Conservation (phyloP, 2,113 vertebrate genomes). For the Prinia subflava region DNA sequence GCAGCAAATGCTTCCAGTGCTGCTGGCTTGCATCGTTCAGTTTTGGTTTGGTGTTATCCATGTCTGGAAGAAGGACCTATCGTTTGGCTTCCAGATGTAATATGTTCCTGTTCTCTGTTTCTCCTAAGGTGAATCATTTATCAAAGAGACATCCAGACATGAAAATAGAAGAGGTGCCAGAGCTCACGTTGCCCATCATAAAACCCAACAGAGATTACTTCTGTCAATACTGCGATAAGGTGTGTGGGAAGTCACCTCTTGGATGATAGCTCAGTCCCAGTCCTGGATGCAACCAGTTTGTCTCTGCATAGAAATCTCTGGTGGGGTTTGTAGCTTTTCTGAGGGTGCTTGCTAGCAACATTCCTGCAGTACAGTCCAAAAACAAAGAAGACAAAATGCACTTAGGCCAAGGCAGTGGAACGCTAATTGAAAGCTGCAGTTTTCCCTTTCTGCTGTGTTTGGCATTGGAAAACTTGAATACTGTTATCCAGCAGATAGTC, state of each 20-base stretch:
- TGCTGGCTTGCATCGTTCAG: background rate
- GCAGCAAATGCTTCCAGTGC: background rate
- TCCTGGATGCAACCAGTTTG: background rate
- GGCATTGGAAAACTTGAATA: background rate
- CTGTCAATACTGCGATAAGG: conserved; percentile 99
- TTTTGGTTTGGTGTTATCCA: background rate
- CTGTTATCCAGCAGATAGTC: background rate
- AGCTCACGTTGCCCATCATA: conserved; percentile 96
- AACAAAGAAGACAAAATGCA: background rate
- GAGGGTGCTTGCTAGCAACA: background rate
- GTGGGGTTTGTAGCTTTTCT: background rate
- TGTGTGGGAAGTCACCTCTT: conserved; percentile 29
- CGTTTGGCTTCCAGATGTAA: background rate
- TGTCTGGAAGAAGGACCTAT: background rate
- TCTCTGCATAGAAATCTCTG: background rate
- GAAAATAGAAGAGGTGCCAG: conserved; percentile 96
- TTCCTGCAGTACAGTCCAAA: background rate
- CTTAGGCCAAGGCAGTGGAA: background rate
- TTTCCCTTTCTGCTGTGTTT: background rate
- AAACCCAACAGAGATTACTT: conserved; percentile 98
- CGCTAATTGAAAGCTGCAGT: background rate
- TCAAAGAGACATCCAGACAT: conserved; percentile 98
- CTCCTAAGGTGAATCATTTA: conserved; percentile 91
- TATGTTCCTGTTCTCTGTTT: background rate
- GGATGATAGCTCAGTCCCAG: background rate